Percentiles rank a stretch among this genome's conserved stretches.
phyloP scores from a whole-genome alignment of 30 jellyfish, hydroid and myxozoan species.

The Clytia hemisphaerica region DNA sequence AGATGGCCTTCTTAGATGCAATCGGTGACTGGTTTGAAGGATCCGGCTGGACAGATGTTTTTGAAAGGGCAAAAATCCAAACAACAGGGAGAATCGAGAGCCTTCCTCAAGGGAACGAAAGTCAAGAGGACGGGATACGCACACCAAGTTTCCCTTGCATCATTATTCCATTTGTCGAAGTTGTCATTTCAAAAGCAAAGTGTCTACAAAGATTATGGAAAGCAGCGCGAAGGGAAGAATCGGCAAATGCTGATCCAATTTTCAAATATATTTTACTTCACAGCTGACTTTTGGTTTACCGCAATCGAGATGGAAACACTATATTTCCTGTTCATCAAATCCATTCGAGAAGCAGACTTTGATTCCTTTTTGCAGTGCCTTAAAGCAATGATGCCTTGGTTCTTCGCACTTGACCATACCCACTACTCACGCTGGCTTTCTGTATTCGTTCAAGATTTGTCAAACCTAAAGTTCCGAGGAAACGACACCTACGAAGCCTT shows the following conservation, averaged over 20 bases:
- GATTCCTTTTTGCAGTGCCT: not conserved
- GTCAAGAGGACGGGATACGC: not conserved
- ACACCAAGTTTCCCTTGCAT: not conserved
- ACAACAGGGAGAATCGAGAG: not conserved
- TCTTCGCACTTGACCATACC: slow-evolving; percentile 14
- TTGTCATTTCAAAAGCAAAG: not conserved
- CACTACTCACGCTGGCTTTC: slow-evolving; percentile 44
- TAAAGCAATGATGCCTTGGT: not conserved
- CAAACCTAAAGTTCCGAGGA: too few relatives aligned
- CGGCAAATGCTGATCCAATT: too few relatives aligned
- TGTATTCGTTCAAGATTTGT: slow-evolving; percentile 1
- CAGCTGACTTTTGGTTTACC: not conserved
- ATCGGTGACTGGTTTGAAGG: slow-evolving; percentile 59
- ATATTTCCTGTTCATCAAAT: not conserved
- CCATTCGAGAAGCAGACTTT: not conserved
- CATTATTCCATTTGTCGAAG: not conserved
- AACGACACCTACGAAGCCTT: not conserved
- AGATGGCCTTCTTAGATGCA: slow-evolving; percentile 29
- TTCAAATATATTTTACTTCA: not conserved
- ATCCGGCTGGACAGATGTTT: not conserved
- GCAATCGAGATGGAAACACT: not conserved
- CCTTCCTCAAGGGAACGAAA: not conserved
- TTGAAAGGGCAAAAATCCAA: not conserved
- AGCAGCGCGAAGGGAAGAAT: too few relatives aligned
- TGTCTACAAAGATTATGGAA: not conserved